Conservation (phyloP, 2,797 vertebrate species). For the Natrix natrix region DNA sequence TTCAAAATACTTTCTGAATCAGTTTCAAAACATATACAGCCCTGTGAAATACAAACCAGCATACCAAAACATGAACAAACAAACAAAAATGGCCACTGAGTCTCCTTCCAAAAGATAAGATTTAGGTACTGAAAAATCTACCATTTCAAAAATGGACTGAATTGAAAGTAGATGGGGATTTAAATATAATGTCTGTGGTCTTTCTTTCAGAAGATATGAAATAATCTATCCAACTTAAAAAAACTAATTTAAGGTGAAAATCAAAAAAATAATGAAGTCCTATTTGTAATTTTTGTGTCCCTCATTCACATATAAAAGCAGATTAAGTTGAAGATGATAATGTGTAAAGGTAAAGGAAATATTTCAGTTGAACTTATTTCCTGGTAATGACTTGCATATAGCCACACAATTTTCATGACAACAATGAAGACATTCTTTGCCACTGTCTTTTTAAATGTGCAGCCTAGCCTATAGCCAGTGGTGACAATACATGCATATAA, state of each 20-base stretch:
- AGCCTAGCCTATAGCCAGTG: not conserved
- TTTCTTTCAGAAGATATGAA: not conserved
- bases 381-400: not conserved
- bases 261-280: not conserved
- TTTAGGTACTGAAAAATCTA: not conserved
- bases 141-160: not conserved
- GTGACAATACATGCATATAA: not conserved
- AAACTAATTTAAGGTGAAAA: not conserved
- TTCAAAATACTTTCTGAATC: not conserved
- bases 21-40: not conserved
- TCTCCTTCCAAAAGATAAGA: not conserved
- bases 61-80: not conserved
- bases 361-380: not conserved
- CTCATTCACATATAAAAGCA: not conserved
- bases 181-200: not conserved
- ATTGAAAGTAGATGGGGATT: not conserved
- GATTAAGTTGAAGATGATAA: not conserved
- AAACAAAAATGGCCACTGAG: not conserved
- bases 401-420: not conserved
- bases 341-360: not conserved
- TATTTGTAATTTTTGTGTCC: not conserved
- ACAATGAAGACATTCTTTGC: not conserved
- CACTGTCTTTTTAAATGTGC: not conserved
- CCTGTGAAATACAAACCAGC: not conserved
- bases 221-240: not conserved